phyloP scores from a whole-genome alignment of 2,113 vertebrate genomes.

The Forbesichthys papilliferus region DNA sequence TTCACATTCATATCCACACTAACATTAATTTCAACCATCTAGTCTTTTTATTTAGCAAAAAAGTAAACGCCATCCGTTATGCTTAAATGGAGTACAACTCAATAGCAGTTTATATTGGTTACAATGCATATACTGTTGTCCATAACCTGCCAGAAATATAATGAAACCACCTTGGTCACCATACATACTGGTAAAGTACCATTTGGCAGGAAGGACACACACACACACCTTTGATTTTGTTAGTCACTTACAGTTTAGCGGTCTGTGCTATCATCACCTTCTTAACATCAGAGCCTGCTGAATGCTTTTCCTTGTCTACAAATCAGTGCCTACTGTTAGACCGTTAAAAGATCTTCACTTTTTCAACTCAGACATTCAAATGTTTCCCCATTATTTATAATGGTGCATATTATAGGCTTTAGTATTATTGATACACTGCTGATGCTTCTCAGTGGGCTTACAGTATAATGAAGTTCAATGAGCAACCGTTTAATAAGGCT shows the following conservation, averaged over 20 bases:
- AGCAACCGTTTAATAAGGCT: too few relatives aligned
- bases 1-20: conserved; percentile 49
- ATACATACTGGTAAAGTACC: too few relatives aligned
- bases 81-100: conserved; percentile 9
- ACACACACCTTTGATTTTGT: background rate
- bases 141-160: too few relatives aligned
- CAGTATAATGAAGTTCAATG: too few relatives aligned
- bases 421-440: too few relatives aligned
- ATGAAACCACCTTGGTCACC: too few relatives aligned
- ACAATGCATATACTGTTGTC: conserved; percentile 8
- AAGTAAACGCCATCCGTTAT: conserved; percentile 51
- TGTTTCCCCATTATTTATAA: too few relatives aligned
- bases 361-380: background rate
- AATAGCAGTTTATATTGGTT: conserved; percentile 40
- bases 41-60: conserved; percentile 45
- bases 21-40: conserved; percentile 21
- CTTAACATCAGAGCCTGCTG: conserved; percentile 64
- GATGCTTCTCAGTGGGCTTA: too few relatives aligned
- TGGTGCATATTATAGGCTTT: too few relatives aligned
- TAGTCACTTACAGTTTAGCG: conserved; percentile 66
- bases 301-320: conserved; percentile 50
- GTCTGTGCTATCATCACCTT: conserved; percentile 68
- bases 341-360: conserved; percentile 1
- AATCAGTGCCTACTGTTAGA: conserved; percentile 39
- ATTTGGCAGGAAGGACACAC: conserved; percentile 28